Base-by-base conservation (phyloP, 1,140 invertebrate genomes). In the Drosophila subobscura region DNA sequence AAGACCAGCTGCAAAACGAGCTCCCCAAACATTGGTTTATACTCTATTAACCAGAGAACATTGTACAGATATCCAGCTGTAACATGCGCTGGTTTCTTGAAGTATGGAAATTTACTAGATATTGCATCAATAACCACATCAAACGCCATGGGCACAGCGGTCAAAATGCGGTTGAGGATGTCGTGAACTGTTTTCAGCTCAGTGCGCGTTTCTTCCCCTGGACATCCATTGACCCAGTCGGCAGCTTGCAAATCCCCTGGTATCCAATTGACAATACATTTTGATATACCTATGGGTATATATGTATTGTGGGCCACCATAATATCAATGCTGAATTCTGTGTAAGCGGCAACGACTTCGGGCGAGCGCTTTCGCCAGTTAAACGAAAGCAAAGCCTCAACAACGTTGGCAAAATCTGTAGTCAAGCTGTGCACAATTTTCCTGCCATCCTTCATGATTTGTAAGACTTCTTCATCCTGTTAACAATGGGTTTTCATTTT, bases 1-100 rank as follows among this genome's bases (percentile, higher is more conserved):
- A 96, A 93, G 56, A 96, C 93, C 65, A 96, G 91, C 67, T 93
- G 92, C 10, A 96, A 81, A 49, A 96, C 93, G 16, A 94, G 92
- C 53, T 92, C 91, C 58, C 93, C 92, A 44, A 94, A 90, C 14
- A 92, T 89, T 29, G 95, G 94, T 55, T 94, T 93, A 85, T 96
- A 96, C 22, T 94, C 91, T 10, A 93, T 83, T 37, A 96, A 92
- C 90, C 93, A 91, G 6, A 96, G 88, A 20, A 96, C 72, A 92
- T 95, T 95, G 60, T 93, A 92, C 2, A 96, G 66, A 91, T 95
- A 96, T 64, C 93, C 92, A 75, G 94, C 93, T 42, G 94, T 92
- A 3, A 84, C 77, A 90, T 94, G 92, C 2, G 92, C 79, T n/a
- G 92, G 89, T 74, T 93, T 93, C 47, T 93, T 93, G 65, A 93